A percentile compares a stretch with the other conserved stretches of the same genome.
Evolutionary conservation across 2,888 invertebrate genomes (phyloP).

Genomic region (Listrodromus nycthemerus): DNA sequence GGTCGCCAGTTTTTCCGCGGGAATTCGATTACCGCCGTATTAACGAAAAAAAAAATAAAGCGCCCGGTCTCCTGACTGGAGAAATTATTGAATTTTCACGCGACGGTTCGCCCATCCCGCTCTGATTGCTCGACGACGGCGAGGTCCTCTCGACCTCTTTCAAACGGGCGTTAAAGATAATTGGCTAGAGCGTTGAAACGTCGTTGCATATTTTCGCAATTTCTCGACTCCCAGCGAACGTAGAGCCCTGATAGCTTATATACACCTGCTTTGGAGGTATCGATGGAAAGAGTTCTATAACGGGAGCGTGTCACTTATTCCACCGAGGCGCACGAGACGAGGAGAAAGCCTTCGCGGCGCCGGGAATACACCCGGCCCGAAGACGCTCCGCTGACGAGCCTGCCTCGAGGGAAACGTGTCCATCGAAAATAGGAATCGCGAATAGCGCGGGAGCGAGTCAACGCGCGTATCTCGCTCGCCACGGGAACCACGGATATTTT

Average conservation of each 20-base stretch:
- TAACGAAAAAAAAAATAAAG: background rate
- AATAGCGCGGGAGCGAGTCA: conserved; percentile 52
- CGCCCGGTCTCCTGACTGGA: background rate
- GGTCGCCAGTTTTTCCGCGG: background rate
- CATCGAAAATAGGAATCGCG: conserved; percentile 70
- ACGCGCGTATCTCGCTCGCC: conserved; percentile 37
- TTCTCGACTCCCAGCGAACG: background rate
- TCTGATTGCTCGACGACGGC: conserved; percentile 1
- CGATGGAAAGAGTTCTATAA: conserved; percentile 37
- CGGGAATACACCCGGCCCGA: conserved; percentile 27
- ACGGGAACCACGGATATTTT: conserved; percentile 60
- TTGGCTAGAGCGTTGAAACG: conserved; percentile 29
- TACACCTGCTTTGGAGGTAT: conserved; percentile 15
- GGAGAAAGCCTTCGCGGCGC: conserved; percentile 28
- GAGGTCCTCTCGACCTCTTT: background rate
- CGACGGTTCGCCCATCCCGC: background rate
- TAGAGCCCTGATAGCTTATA: background rate
- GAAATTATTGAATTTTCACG: conserved; percentile 1
- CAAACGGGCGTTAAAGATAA: conserved; percentile 12
- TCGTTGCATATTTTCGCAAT: background rate
- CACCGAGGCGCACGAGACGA: conserved; percentile 6
- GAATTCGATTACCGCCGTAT: background rate
- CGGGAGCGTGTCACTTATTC: conserved; percentile 22
- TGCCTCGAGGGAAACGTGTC: conserved; percentile 62
- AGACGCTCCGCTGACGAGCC: conserved; percentile 47